Percentiles rank a stretch among this genome's conserved stretches.
Conservation (phyloP, 2,888 invertebrate genomes). For the Liposcelis brunnea region DNA sequence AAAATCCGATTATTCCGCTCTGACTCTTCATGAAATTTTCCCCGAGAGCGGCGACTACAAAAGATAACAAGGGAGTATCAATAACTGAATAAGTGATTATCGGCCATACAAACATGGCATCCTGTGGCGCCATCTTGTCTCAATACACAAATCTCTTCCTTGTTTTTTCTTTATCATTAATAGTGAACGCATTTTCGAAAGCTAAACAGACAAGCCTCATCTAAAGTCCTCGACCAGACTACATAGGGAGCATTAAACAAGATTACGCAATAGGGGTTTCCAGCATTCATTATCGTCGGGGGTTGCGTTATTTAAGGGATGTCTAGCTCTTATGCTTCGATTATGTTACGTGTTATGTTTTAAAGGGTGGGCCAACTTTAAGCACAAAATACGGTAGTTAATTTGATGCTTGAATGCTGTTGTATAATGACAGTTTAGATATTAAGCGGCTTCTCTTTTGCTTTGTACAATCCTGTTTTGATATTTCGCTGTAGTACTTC, state of each 20-base stretch:
- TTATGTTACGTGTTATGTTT: neutral
- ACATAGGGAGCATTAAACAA: constrained; percentile 1
- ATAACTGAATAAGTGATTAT: no score
- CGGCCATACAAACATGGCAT: constrained; percentile 3
- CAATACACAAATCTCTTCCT: neutral
- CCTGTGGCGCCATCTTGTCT: constrained; percentile 1
- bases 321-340: neutral
- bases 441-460: neutral
- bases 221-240: no score
- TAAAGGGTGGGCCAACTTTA: constrained; percentile 1
- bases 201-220: neutral
- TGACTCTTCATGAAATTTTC: no score
- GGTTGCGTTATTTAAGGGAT: neutral
- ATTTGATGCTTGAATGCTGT: constrained; percentile 9
- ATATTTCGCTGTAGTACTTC: no score
- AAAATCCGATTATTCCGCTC: no score
- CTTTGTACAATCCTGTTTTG: no score
- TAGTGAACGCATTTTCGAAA: neutral
- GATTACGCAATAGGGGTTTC: constrained; percentile 2
- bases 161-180: no score
- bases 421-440: constrained; percentile 9
- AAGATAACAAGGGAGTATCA: no score
- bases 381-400: constrained; percentile 8
- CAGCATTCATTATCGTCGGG: neutral
- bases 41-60: no score